Evolutionary conservation across 2,113 vertebrate genomes (phyloP).

Genomic region (Psammodynastes pulverulentus): DNA sequence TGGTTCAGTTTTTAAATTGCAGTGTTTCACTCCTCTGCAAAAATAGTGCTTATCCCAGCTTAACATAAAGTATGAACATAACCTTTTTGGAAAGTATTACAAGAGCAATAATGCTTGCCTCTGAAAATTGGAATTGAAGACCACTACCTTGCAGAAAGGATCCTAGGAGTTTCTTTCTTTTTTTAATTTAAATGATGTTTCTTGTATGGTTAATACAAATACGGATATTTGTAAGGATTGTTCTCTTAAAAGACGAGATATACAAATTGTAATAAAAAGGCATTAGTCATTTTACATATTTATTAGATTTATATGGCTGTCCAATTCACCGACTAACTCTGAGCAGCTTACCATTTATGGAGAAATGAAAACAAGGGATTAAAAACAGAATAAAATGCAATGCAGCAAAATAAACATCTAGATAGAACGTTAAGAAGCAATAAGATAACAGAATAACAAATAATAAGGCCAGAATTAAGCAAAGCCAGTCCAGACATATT

Average conservation of each 20-base stretch:
- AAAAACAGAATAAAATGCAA: not conserved
- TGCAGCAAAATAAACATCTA: not conserved
- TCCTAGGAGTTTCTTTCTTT: not conserved
- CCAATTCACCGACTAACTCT: not conserved
- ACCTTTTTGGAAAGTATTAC: not conserved
- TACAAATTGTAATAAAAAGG: not conserved
- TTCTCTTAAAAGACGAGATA: not conserved
- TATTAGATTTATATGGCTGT: not conserved
- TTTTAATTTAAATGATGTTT: not conserved
- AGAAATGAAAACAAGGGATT: not conserved
- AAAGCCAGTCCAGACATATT: not conserved
- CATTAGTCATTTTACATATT: not conserved
- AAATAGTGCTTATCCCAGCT: not conserved
- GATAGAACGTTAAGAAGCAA: not conserved
- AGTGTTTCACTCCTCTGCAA: not conserved
- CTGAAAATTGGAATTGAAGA: not conserved
- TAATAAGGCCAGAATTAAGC: not conserved
- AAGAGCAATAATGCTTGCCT: not conserved
- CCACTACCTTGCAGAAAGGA: not conserved
- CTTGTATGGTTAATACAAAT: not conserved
- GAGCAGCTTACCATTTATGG: not conserved
- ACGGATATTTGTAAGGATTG: not conserved
- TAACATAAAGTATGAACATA: not conserved
- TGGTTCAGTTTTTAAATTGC: not conserved
- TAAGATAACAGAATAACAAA: not conserved